Percentiles rank a stretch among this genome's conserved stretches.
Conservation (phyloP, 2,113 vertebrate genomes). For the Probosciger aterrimus region DNA sequence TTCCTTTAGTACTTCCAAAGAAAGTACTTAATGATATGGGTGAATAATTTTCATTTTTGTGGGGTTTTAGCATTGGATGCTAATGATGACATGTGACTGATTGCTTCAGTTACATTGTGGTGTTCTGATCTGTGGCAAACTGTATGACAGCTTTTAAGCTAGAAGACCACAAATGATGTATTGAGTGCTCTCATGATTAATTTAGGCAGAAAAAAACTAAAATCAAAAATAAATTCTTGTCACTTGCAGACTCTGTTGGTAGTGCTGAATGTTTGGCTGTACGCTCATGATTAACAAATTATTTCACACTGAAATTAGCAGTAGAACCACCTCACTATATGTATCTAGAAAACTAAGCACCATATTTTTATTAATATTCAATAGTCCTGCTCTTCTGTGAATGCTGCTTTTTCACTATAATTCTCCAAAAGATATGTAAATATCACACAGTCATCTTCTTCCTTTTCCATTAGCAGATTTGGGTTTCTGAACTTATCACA, state of each 20-base stretch:
- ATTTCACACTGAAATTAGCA: neutral
- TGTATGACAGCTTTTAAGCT: neutral
- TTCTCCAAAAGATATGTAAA: neutral
- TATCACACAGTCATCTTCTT: neutral
- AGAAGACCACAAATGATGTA: neutral
- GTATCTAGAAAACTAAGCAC: neutral
- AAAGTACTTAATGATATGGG: neutral
- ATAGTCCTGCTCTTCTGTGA: neutral
- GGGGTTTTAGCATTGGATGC: neutral
- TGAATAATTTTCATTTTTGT: neutral
- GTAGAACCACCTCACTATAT: neutral
- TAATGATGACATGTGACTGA: neutral
- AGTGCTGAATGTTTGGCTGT: neutral
- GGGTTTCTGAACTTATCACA: neutral
- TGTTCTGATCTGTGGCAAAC: neutral
- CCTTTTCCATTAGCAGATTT: neutral
- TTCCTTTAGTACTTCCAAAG: neutral
- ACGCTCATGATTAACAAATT: slow-evolving; percentile 18
- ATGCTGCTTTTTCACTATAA: neutral
- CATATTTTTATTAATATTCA: slow-evolving; percentile 42
- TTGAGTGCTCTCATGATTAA: neutral
- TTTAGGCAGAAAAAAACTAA: neutral
- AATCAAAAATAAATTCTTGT: neutral
- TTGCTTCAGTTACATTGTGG: neutral
- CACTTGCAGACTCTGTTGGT: neutral